Evolutionary conservation across 2,113 vertebrate genomes (phyloP).

Genomic region (Scolopax mira): DNA sequence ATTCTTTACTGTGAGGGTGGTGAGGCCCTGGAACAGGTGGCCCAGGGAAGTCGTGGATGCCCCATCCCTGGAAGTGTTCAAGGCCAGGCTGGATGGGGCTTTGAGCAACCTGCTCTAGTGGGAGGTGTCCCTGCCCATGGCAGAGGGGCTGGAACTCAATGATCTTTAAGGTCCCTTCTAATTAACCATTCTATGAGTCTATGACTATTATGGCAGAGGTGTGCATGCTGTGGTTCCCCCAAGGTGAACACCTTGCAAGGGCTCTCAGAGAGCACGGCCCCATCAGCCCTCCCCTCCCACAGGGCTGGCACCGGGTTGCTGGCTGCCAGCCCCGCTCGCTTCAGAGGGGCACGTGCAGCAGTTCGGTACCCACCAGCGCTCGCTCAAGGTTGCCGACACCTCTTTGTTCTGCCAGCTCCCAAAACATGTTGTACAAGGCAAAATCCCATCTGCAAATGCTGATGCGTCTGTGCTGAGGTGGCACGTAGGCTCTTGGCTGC

Average conservation of each 20-base stretch:
- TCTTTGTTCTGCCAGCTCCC: background rate
- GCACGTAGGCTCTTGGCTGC: rapidly evolving
- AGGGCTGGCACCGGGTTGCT: rapidly evolving
- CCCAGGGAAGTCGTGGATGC: too few relatives aligned
- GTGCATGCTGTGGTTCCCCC: rapidly evolving
- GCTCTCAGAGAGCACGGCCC: rapidly evolving
- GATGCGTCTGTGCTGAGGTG: background rate
- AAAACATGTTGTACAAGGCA: background rate
- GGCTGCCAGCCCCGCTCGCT: rapidly evolving
- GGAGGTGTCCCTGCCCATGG: too few relatives aligned
- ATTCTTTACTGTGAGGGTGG: too few relatives aligned
- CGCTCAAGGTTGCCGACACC: too few relatives aligned
- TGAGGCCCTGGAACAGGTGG: too few relatives aligned
- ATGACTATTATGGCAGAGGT: background rate
- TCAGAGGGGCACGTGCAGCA: background rate
- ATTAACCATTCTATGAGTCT: too few relatives aligned
- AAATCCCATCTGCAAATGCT: background rate
- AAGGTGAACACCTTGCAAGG: rapidly evolving
- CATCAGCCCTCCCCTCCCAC: background rate
- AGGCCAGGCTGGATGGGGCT: too few relatives aligned
- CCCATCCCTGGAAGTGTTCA: too few relatives aligned
- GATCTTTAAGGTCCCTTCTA: too few relatives aligned
- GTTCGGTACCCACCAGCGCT: rapidly evolving
- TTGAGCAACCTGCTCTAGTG: too few relatives aligned
- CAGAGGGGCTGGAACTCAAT: too few relatives aligned